A percentile compares a stretch with the other conserved stretches of the same genome.
Evolutionary conservation across 2,113 vertebrate species (phyloP).

Genomic region (Phalacrocorax carbo): DNA sequence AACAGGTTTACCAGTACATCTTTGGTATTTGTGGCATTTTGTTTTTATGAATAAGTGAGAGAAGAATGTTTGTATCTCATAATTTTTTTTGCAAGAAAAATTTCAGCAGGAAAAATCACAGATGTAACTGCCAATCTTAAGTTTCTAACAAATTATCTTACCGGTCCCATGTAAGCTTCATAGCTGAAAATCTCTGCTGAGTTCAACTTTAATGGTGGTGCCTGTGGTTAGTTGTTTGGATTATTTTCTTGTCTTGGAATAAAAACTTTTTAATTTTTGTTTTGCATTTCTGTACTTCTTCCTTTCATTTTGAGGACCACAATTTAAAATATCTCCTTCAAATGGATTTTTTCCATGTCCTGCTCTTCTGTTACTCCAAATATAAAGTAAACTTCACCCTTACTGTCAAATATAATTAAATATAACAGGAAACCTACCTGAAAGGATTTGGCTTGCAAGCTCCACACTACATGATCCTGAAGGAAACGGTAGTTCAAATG

Average conservation of each 20-base stretch:
- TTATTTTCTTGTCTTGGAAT: not conserved
- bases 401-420: not conserved
- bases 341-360: not conserved
- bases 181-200: conserved; percentile 30
- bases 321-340: not conserved
- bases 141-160: conserved; percentile 61
- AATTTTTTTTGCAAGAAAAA: conserved; percentile 39
- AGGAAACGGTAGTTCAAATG: not conserved
- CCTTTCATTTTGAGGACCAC: not conserved
- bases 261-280: not conserved
- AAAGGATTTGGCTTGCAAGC: not conserved
- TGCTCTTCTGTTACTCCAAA: not conserved
- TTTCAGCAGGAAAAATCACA: conserved; percentile 1
- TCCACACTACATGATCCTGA: not conserved
- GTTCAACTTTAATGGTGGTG: not conserved
- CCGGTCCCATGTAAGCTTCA: not conserved
- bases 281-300: not conserved
- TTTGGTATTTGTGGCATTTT: not conserved
- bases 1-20: not conserved
- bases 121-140: conserved; percentile 30
- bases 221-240: not conserved
- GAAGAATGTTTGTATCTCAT: conserved; percentile 1
- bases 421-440: not conserved
- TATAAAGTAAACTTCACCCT: not conserved
- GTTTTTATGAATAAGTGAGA: conserved; percentile 21